Evolutionary conservation across 1,140 invertebrate genomes (phyloP).

Genomic region (Leptinotarsa lineolata): DNA sequence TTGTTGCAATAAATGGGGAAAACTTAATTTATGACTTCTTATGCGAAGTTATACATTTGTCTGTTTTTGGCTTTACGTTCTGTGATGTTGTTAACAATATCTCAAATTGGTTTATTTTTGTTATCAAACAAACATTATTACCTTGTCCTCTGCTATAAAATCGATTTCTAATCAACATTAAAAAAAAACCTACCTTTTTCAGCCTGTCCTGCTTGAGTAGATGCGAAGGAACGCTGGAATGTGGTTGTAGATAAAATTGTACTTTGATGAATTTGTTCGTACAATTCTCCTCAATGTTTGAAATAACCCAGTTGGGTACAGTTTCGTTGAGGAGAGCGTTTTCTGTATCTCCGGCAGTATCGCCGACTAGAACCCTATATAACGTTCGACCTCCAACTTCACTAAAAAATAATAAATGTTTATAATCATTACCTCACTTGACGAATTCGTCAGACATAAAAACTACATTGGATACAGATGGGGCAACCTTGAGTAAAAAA

Average conservation of each 20-base stretch:
- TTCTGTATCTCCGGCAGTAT: constrained; percentile 95
- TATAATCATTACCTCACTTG: too few relatives aligned
- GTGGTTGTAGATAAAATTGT: constrained; percentile 94
- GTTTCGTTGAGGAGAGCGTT: constrained; percentile 90
- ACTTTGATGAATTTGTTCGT: constrained; percentile 97
- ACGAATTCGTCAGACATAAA: too few relatives aligned
- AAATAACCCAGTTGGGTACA: constrained; percentile 94
- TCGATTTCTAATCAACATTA: neutral
- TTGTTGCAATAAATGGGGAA: too few relatives aligned
- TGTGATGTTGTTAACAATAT: too few relatives aligned
- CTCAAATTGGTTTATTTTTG: too few relatives aligned
- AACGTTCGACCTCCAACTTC: constrained; percentile 94
- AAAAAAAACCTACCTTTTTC: constrained; percentile 77
- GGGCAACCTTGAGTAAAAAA: too few relatives aligned
- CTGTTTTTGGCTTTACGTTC: too few relatives aligned
- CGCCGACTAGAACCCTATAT: constrained; percentile 86
- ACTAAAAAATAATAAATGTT: constrained; percentile 60
- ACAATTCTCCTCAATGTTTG: constrained; percentile 92
- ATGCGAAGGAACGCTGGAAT: constrained; percentile 71
- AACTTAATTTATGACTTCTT: too few relatives aligned
- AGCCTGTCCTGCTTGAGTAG: constrained; percentile 84
- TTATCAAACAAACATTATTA: too few relatives aligned
- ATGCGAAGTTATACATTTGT: too few relatives aligned
- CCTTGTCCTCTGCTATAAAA: neutral
- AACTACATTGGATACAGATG: too few relatives aligned